These are phyloP conservation scores for Lacerta bilineata DNA, from an alignment of 2,797 vertebrate species.

Conservation along the genomic window DNA sequence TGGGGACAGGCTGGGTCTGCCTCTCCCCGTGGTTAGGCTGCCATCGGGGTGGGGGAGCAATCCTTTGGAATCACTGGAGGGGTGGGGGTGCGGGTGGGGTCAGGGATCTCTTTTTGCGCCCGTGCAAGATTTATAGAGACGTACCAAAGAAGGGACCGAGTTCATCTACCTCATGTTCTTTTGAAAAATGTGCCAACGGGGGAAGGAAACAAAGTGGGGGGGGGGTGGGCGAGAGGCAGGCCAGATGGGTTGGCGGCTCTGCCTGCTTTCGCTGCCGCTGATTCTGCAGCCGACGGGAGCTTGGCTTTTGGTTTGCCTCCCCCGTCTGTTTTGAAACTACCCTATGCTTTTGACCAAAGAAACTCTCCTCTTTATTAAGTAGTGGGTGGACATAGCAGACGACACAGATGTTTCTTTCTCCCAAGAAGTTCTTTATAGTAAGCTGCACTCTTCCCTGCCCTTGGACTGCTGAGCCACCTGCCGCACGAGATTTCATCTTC, in stretches of 20 bases:
- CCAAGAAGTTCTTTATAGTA: too few relatives aligned
- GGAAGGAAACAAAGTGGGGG: neutral
- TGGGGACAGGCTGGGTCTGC: neutral
- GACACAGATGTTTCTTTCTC: too few relatives aligned
- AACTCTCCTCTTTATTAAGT: too few relatives aligned
- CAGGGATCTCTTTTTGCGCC: neutral
- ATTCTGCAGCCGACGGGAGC: too few relatives aligned
- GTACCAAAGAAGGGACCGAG: conserved; percentile 85
- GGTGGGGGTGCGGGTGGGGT: neutral
- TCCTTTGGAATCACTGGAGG: conserved; percentile 5
- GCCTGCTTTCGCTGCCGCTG: too few relatives aligned
- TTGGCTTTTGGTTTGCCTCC: neutral
- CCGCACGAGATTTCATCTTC: neutral
- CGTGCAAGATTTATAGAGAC: neutral
- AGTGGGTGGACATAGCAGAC: too few relatives aligned
- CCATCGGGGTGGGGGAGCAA: neutral
- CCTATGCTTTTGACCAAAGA: conserved; percentile 25
- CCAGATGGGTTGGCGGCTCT: too few relatives aligned
- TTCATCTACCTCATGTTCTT: conserved; percentile 86
- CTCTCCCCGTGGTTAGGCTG: neutral
- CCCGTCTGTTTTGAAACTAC: neutral
- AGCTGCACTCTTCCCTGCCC: neutral
- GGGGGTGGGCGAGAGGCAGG: neutral
- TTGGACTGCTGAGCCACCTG: neutral
- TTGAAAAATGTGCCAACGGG: conserved; percentile 31